phyloP scores from a whole-genome alignment of 2,888 invertebrate genomes.

The Eurois occulta region DNA sequence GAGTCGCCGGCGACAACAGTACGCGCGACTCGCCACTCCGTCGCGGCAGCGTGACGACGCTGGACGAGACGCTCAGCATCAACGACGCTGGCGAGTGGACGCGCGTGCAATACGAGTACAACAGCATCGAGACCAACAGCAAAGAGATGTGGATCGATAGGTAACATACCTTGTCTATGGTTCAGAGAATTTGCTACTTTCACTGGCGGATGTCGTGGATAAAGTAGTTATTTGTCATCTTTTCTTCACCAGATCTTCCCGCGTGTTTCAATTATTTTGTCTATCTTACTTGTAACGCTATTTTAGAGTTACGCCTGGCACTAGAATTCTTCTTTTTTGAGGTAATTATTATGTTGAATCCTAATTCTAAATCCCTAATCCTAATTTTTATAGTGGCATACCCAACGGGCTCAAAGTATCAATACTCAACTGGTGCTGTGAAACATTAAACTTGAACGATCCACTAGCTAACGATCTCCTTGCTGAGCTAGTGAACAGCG shows the following conservation, averaged over 20 bases:
- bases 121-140: constrained; percentile 75
- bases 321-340: neutral
- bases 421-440: constrained; percentile 86
- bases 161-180: constrained; percentile 63
- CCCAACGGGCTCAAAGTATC: constrained; percentile 83
- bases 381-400: constrained; percentile 77
- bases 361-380: no score
- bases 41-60: constrained; percentile 84
- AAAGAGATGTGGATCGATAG: constrained; percentile 89
- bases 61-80: constrained; percentile 87
- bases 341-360: neutral
- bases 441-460: constrained; percentile 81
- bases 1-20: constrained; percentile 74
- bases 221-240: neutral
- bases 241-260: neutral
- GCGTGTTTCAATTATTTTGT: neutral
- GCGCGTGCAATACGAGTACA: constrained; percentile 83
- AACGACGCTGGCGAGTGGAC: constrained; percentile 87
- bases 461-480: constrained; percentile 83
- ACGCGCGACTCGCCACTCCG: constrained; percentile 77
- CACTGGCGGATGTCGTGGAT: accelerated
- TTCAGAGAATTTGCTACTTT: neutral
- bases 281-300: neutral
- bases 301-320: neutral
- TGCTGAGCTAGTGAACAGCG: constrained; percentile 81